Evolutionary conservation across 2,113 vertebrate genomes (phyloP).

Genomic region (Phyllostomus discolor): DNA sequence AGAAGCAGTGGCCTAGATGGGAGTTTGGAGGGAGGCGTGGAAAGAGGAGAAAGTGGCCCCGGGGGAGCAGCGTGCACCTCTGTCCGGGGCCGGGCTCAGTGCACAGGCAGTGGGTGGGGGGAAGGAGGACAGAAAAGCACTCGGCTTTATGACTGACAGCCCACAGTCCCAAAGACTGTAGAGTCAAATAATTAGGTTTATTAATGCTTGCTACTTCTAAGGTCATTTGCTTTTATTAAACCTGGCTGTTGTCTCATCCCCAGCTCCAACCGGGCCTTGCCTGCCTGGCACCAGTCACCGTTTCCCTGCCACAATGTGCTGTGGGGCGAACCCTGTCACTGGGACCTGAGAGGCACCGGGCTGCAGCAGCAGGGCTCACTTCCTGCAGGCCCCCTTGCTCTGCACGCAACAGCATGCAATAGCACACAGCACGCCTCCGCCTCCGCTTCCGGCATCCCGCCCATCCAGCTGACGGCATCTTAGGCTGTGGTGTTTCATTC

Average conservation of each 20-base stretch:
- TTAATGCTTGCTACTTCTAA: neutral
- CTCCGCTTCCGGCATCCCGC: too few relatives aligned
- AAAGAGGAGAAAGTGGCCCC: neutral
- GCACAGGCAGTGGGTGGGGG: neutral
- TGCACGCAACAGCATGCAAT: too few relatives aligned
- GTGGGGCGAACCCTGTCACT: neutral
- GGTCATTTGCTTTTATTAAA: neutral
- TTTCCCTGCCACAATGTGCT: neutral
- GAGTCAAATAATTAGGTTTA: neutral
- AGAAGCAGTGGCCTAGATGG: neutral
- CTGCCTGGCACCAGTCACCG: neutral
- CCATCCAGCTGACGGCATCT: neutral
- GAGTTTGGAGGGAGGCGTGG: neutral
- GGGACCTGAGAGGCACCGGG: neutral
- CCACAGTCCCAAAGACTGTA: neutral
- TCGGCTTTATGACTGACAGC: neutral
- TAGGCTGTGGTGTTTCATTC: slow-evolving; percentile 23
- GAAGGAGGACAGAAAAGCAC: neutral
- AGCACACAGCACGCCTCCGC: too few relatives aligned
- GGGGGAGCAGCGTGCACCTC: neutral
- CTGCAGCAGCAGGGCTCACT: neutral
- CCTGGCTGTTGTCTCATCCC: neutral
- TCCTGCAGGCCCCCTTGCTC: neutral
- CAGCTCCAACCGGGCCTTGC: neutral
- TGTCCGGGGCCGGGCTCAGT: neutral